These are phyloP conservation scores for Arenicola marina DNA, from an alignment of 2,888 invertebrate genomes.

Conservation along the genomic window DNA sequence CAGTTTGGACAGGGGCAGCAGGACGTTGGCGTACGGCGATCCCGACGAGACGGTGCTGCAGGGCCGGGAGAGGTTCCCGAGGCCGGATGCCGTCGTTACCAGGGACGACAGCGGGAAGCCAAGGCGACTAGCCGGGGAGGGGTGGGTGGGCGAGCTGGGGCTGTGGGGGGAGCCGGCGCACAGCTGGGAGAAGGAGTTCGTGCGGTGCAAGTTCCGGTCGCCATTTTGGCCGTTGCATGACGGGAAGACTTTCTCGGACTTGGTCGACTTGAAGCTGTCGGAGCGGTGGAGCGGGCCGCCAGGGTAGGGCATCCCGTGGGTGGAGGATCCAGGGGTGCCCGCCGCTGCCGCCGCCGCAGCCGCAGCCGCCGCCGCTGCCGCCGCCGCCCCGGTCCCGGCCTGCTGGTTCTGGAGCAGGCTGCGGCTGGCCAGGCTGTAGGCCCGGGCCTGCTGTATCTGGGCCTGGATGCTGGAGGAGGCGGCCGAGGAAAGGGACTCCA, in stretches of 20 bases:
- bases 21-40: slow-evolving; percentile 13
- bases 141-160: slow-evolving; percentile 49
- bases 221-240: slow-evolving; percentile 64
- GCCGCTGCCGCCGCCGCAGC: too few relatives aligned
- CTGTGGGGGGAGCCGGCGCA: slow-evolving; percentile 32
- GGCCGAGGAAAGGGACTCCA: slow-evolving; percentile 63
- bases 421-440: slow-evolving; percentile 71
- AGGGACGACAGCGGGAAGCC: slow-evolving; percentile 50
- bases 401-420: slow-evolving; percentile 45
- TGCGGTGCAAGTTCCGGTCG: slow-evolving; percentile 25
- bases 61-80: neutral
- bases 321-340: neutral
- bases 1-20: slow-evolving; percentile 27
- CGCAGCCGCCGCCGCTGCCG: too few relatives aligned
- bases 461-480: slow-evolving; percentile 58
- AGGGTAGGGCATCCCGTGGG: slow-evolving; percentile 49
- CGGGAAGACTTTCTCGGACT: slow-evolving; percentile 92
- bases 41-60: neutral
- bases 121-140: slow-evolving; percentile 46
- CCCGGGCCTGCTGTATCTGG: slow-evolving; percentile 75
- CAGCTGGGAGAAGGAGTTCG: slow-evolving; percentile 49
- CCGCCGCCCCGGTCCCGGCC: slow-evolving; percentile 7
- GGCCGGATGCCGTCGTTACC: slow-evolving; percentile 1
- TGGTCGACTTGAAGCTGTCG: slow-evolving; percentile 72
- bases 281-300: slow-evolving; percentile 60